Evolutionary conservation across 2,888 invertebrate species (phyloP), one percentile per base, ranked within the genome.

Genomic region (Allacma fusca): DNA sequence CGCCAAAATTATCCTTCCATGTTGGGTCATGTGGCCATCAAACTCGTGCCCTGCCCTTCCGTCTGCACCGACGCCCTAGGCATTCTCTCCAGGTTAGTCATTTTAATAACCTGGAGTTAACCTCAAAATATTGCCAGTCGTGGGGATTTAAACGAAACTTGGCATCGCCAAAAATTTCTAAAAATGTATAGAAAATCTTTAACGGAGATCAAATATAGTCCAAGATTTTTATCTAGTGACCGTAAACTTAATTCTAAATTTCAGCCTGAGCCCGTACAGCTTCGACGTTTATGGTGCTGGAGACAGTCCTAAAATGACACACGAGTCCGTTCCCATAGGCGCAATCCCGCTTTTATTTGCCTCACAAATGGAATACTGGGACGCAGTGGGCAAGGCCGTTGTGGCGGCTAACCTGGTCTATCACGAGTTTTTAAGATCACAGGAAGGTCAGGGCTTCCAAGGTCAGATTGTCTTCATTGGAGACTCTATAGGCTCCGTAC

Each of bases 401-500:
- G 90, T 89, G 84, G 91, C 92, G 59, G 95, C 96, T 16, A 99
- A 99, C 89, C 90, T 92, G 83, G 93, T 93, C 78, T 97, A 94
- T 87, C 91, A 91, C 82, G 96, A 97, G 84, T 98, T 98, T 87
- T 86, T 96, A 9, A 92, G 91, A 86, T 93, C 94, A 64, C 95
- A 95, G 74, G 97, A 97, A 87, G 98, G 98, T n/a, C 91, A 90
- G 82, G 96, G 96, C 29, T 98, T 98, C 87, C 91, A 89, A 85
- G 98, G 98, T 0, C 96, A 96, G 89, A 92, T 97, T 80, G 92
- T 92, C 84, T 90, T 95, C 85, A 91, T 96, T 73, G 87, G 88
- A 75, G 99, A 99, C 87, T 95, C 96, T 62, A 93, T 98, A 87
- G 98, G 98, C n/a, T 95, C 98, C 0, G 91, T 99, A 81, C 88